A percentile compares a stretch with the other conserved stretches of the same genome.
These are phyloP conservation scores for Ctenopoma kingsleyae DNA, from an alignment of 2,797 vertebrate genomes.

Conservation along the genomic window DNA sequence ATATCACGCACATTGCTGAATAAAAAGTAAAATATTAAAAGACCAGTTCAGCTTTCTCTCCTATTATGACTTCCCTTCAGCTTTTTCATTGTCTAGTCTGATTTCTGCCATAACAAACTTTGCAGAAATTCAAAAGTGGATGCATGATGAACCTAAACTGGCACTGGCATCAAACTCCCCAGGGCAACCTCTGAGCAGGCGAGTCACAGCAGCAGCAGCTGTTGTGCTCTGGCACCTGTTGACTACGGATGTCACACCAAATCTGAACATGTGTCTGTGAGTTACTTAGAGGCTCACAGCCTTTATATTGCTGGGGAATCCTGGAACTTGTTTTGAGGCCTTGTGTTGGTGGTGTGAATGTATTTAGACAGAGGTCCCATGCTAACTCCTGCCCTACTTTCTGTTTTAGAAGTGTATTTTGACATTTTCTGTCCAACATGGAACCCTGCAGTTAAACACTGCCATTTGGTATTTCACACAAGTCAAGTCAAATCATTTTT, in stretches of 20 bases:
- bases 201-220: conserved; percentile 51
- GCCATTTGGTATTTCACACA: conserved; percentile 45
- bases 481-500: conserved; percentile 57
- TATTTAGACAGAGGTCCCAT: conserved; percentile 42
- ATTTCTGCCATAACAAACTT: conserved; percentile 45
- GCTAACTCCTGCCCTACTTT: conserved; percentile 53
- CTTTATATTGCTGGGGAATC: conserved; percentile 25
- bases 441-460: conserved; percentile 50
- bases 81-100: conserved; percentile 22
- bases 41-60: background rate
- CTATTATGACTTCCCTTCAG: background rate
- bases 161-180: conserved; percentile 47
- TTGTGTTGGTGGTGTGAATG: conserved; percentile 42
- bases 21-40: conserved; percentile 20
- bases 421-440: conserved; percentile 60
- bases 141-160: conserved; percentile 47
- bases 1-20: conserved; percentile 1
- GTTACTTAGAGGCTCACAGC: conserved; percentile 17
- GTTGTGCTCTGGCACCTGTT: conserved; percentile 58
- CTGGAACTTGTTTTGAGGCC: conserved; percentile 30
- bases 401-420: conserved; percentile 49
- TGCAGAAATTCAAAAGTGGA: conserved; percentile 36
- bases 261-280: conserved; percentile 44
- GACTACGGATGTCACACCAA: conserved; percentile 42
- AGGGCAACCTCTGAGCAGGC: conserved; percentile 45